These are phyloP conservation scores for Tapera naevia DNA, from an alignment of 2,797 vertebrate genomes.

Conservation along the genomic window DNA sequence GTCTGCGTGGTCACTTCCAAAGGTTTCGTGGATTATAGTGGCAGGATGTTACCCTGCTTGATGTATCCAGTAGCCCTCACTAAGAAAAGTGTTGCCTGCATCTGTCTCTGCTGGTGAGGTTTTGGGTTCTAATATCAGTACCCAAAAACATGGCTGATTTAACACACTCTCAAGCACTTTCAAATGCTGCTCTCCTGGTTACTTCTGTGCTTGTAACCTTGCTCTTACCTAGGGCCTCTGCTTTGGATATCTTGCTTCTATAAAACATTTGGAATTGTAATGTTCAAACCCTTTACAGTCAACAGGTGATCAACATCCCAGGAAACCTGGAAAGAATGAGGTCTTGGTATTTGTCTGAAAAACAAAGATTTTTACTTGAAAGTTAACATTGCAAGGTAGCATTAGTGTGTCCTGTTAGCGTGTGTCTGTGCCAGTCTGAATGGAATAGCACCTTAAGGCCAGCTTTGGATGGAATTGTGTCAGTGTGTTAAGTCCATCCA, in stretches of 20 bases:
- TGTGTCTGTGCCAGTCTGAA: neutral
- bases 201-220: neutral
- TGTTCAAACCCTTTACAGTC: neutral
- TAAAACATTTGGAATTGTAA: neutral
- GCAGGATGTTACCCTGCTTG: neutral
- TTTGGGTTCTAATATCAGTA: neutral
- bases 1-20: neutral
- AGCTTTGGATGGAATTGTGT: neutral
- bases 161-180: neutral
- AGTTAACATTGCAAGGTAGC: neutral
- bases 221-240: neutral
- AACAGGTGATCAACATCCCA: neutral
- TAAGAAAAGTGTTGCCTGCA: fast-evolving
- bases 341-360: neutral
- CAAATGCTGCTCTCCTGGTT: neutral
- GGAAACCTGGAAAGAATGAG: neutral
- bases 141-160: neutral
- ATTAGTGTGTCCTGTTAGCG: neutral
- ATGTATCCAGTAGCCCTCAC: neutral
- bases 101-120: neutral
- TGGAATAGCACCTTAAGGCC: neutral
- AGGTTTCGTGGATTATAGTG: neutral
- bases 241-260: neutral
- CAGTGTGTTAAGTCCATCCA: neutral
- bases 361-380: neutral